These are phyloP conservation scores for Drosophila meridiana DNA, from an alignment of 2,888 invertebrate genomes.

Conservation along the genomic window DNA sequence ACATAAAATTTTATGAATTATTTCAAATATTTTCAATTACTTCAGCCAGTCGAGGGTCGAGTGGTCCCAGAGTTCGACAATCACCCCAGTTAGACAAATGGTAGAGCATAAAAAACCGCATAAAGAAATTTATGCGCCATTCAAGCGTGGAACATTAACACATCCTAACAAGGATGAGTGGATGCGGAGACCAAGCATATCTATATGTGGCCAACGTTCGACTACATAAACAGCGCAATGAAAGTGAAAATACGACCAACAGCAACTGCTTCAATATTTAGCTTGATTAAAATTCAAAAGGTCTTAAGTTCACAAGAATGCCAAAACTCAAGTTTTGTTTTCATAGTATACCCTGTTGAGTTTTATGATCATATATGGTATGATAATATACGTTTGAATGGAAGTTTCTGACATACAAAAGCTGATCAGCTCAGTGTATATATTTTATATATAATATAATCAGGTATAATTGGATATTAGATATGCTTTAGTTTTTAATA, in stretches of 20 bases:
- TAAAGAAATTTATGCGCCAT: slow-evolving; percentile 79
- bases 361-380: not conserved
- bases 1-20: slow-evolving; percentile 81
- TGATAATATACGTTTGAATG: not conserved
- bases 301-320: slow-evolving; percentile 48
- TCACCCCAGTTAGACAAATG: slow-evolving; percentile 55
- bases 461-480: too few relatives aligned
- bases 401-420: not conserved
- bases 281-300: slow-evolving; percentile 79
- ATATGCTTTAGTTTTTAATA: too few relatives aligned
- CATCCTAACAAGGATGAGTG: slow-evolving; percentile 51
- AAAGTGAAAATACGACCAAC: slow-evolving; percentile 66
- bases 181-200: slow-evolving; percentile 11
- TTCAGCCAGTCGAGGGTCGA: slow-evolving; percentile 31
- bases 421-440: not conserved
- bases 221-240: slow-evolving; percentile 65
- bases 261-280: slow-evolving; percentile 69
- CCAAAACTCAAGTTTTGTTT: slow-evolving; percentile 10
- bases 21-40: slow-evolving; percentile 80
- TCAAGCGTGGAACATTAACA: slow-evolving; percentile 78
- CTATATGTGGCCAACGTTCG: slow-evolving; percentile 36
- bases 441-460: too few relatives aligned
- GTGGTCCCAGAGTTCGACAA: slow-evolving; percentile 28
- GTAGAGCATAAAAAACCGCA: slow-evolving; percentile 70
- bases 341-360: not conserved